These are phyloP conservation scores for Seira ritae DNA, from an alignment of 2,888 invertebrate species.

Conservation along the genomic window DNA sequence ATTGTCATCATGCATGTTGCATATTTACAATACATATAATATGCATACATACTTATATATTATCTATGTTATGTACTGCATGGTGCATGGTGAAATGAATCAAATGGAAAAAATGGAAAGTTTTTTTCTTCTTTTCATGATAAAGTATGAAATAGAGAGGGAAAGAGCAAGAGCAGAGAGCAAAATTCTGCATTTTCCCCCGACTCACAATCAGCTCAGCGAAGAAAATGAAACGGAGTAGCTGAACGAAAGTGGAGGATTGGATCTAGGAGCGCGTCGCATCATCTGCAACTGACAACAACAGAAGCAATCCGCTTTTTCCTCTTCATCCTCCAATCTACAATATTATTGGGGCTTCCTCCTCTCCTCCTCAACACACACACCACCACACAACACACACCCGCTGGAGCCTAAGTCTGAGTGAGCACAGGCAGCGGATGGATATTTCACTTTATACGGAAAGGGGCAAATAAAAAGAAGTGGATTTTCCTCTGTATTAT, in stretches of 20 bases:
- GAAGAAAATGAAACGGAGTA: too few species aligned
- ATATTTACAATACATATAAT: too few species aligned
- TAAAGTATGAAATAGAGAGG: background rate
- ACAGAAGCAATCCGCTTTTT: slow-evolving; percentile 60
- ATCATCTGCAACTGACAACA: slow-evolving; percentile 66
- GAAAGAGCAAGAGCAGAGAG: slow-evolving; percentile 28
- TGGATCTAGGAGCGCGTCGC: slow-evolving; percentile 31
- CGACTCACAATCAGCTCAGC: too few species aligned
- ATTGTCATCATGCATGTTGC: too few species aligned
- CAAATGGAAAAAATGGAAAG: background rate
- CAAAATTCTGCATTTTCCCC: too few species aligned
- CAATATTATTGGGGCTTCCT: slow-evolving; percentile 28
- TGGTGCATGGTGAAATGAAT: background rate
- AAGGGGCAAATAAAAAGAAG: background rate
- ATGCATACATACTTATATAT: too few species aligned
- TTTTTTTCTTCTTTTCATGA: background rate
- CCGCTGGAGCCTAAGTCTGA: background rate
- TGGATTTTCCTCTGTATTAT: slow-evolving; percentile 4
- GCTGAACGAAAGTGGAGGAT: too few species aligned
- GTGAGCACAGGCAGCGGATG: background rate
- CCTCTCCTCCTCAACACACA: background rate
- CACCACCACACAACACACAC: background rate
- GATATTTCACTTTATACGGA: background rate
- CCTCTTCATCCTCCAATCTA: slow-evolving; percentile 44
- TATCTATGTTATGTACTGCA: too few species aligned